Conservation (phyloP, 2,797 vertebrate species). For the Phrynocephalus guinanensis region DNA sequence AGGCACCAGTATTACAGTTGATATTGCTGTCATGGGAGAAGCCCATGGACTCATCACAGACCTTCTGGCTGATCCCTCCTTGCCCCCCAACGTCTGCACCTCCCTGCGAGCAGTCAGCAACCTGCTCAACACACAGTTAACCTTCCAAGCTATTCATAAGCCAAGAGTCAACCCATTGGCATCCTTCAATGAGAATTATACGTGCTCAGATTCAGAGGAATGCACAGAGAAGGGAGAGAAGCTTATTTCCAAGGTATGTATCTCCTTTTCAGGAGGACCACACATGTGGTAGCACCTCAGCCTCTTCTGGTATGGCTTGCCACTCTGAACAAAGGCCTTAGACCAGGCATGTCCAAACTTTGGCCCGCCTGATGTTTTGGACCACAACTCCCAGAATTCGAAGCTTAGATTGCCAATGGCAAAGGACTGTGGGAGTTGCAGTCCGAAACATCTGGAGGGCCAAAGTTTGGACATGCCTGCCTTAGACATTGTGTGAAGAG, state of each 20-base stretch:
- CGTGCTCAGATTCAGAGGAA: conserved; percentile 92
- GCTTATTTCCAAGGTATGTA: conserved; percentile 89
- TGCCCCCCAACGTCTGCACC: conserved; percentile 93
- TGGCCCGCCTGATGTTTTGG: too few relatives aligned
- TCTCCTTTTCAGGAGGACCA: background rate
- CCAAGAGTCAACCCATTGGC: conserved; percentile 81
- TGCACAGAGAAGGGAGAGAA: conserved; percentile 87
- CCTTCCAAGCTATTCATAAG: conserved; percentile 91
- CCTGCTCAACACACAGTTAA: conserved; percentile 93
- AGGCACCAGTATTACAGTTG: conserved; percentile 91
- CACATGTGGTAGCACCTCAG: too few relatives aligned
- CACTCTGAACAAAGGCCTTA: background rate
- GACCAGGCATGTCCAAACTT: too few relatives aligned
- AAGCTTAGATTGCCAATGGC: too few relatives aligned
- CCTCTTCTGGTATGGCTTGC: too few relatives aligned
- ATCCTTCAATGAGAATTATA: conserved; percentile 84
- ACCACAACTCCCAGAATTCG: too few relatives aligned
- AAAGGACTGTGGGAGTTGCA: too few relatives aligned
- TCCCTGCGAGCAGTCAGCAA: conserved; percentile 95
- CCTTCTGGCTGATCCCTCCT: conserved; percentile 91
- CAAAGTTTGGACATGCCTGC: too few relatives aligned
- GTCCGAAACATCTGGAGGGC: too few relatives aligned
- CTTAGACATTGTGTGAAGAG: background rate
- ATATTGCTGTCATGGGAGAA: conserved; percentile 97
- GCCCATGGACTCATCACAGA: conserved; percentile 96